These are phyloP conservation scores for Orestias chungarensis DNA, from an alignment of 2,797 vertebrate species.

Conservation along the genomic window DNA sequence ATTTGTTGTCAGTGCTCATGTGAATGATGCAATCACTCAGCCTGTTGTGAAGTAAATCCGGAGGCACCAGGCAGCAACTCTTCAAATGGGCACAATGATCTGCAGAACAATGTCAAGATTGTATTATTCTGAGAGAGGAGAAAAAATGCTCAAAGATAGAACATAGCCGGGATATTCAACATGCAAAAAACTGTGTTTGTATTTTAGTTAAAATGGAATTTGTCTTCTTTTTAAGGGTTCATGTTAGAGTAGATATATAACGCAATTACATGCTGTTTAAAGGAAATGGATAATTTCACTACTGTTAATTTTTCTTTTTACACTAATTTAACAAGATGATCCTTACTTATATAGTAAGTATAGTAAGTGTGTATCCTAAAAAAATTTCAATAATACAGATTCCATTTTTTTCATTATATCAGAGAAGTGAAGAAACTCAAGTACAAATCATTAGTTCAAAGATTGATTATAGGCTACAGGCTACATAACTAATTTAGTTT, in stretches of 20 bases:
- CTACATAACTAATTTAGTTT: not conserved
- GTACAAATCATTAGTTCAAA: not conserved
- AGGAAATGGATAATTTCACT: not conserved
- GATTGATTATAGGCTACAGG: not conserved
- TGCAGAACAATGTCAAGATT: conserved; percentile 65
- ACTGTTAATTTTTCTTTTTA: not conserved
- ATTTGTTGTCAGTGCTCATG: conserved; percentile 65
- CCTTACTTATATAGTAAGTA: not conserved
- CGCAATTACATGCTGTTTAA: not conserved
- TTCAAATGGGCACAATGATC: conserved; percentile 51
- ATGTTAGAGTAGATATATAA: not conserved
- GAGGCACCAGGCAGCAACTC: conserved; percentile 52
- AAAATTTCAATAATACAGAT: not conserved
- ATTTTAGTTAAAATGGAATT: not conserved
- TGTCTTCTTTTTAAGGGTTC: not conserved
- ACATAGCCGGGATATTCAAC: conserved; percentile 3
- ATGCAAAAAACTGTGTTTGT: conserved; percentile 5
- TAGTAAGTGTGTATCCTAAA: not conserved
- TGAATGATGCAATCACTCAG: conserved; percentile 72
- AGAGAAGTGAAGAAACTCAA: not conserved
- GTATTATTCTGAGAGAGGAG: conserved; percentile 39
- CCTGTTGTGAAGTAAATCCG: conserved; percentile 66
- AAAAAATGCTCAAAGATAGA: not conserved
- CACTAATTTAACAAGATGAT: not conserved
- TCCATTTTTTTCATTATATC: not conserved